Base-by-base conservation (phyloP, 1,140 invertebrate genomes). In the Aphis gossypii region DNA sequence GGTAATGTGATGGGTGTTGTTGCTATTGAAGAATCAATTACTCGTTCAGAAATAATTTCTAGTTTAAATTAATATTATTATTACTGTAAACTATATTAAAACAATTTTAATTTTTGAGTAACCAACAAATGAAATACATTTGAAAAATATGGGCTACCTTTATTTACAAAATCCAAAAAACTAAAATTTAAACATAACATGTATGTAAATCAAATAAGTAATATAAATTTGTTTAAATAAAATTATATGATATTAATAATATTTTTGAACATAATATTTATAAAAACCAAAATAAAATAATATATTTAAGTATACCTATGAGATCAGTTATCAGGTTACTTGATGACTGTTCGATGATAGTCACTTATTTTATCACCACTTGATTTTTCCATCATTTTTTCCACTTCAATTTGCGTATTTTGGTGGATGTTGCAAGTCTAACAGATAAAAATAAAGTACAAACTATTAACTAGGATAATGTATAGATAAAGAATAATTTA, bases 331-430 rank as follows among this genome's bases (percentile, higher is more conserved):
- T 48, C 68, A 51, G 90, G n/a, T 93, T 93, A 84, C 76, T 48
- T 92, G 76, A 92, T 92, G 23, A 86, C 76, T 23, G 82, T 51
- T 86, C 86, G 82, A 44, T 93, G 92, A 38, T 86, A 82, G 18
- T 93, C 92, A 92, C 68, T 92, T 41, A 92, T 35, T 41, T 83
- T 83, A 86, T 93, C 82, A 86, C 4, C 8, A 6, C 11, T 5
- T n/a, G 89, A 90, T 44, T 84, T 83, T 25, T 46, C 60, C n/a
- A 76, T 41, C 54, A 60, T 68, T 91, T 91, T 91, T 44, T 93
- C 82, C 86, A 93, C 82, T 84, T 86, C 82, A 51, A 93, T 56
- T 86, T 86, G 76, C 86, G 48, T 56, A 93, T 84, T 93, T 93
- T 86, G 48, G 48, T 54, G 82, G 38, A 41, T 93, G n/a, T 41